A percentile compares a stretch with the other conserved stretches of the same genome.
These are phyloP conservation scores for Pteromalus puparum DNA, from an alignment of 1,140 invertebrate genomes.

Conservation along the genomic window DNA sequence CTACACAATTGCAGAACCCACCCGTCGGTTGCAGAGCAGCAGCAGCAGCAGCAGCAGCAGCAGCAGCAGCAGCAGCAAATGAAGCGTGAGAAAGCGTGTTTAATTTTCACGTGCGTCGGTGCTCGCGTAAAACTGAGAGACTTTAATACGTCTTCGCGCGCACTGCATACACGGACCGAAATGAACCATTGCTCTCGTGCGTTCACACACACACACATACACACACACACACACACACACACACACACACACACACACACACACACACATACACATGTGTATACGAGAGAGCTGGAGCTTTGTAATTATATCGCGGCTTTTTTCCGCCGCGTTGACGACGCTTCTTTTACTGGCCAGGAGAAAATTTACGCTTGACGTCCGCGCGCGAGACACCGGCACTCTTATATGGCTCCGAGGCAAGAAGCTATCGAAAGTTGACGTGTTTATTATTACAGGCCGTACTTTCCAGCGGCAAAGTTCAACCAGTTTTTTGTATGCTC, in stretches of 20 bases:
- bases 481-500: not conserved
- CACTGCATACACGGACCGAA: no score
- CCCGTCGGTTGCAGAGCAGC: not conserved
- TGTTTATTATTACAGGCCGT: not conserved
- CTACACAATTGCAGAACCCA: not conserved
- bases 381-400: no score
- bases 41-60: no score
- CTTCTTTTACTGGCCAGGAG: not conserved
- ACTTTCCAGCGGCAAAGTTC: not conserved
- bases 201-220: not conserved
- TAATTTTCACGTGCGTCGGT: not conserved
- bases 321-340: not conserved
- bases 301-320: not conserved
- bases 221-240: no score
- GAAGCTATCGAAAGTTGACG: not conserved
- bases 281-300: not conserved
- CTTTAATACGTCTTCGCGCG: not conserved
- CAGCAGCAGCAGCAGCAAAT: constrained; percentile 17
- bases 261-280: not conserved
- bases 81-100: constrained; percentile 39
- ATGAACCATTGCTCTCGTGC: not conserved
- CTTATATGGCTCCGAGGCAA: not conserved
- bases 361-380: not conserved
- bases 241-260: no score
- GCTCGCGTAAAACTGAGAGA: not conserved